phyloP scores from a whole-genome alignment of 1,140 invertebrate species.

The Caerostris darwini region DNA sequence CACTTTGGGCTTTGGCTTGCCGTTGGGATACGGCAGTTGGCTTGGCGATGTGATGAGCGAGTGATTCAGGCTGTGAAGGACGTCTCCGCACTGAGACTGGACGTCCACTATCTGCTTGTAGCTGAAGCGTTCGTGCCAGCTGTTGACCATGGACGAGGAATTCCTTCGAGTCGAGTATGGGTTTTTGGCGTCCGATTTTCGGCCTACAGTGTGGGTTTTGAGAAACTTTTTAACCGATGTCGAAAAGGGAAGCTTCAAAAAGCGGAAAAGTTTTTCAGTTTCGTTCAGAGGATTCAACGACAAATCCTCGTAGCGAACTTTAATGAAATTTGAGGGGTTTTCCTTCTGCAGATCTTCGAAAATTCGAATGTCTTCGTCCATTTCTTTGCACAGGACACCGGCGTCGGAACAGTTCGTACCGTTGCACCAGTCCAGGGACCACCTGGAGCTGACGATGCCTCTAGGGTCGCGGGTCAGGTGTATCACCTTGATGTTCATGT shows the following conservation, averaged over 20 bases:
- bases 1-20: conserved; percentile 24
- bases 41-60: conserved; percentile 58
- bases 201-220: conserved; percentile 76
- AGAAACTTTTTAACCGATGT: conserved; percentile 74
- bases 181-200: conserved; percentile 66
- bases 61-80: conserved; percentile 59
- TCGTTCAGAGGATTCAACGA: conserved; percentile 88
- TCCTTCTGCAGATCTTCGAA: conserved; percentile 86
- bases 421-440: conserved; percentile 92
- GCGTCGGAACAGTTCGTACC: conserved; percentile 91
- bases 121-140: conserved; percentile 57
- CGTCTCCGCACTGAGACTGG: conserved; percentile 40
- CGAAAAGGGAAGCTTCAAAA: conserved; percentile 85
- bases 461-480: conserved; percentile 91
- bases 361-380: conserved; percentile 86
- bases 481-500: conserved; percentile 85
- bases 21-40: conserved; percentile 66
- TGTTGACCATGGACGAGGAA: conserved; percentile 63
- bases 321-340: conserved; percentile 86
- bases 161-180: conserved; percentile 77
- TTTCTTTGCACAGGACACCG: conserved; percentile 88
- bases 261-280: conserved; percentile 88
- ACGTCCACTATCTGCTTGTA: conserved; percentile 54
- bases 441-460: conserved; percentile 91
- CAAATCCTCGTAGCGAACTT: conserved; percentile 88